phyloP scores from a whole-genome alignment of 30 jellyfish, hydroid and myxozoan species.

The Hydractinia symbiolongicarpus region DNA sequence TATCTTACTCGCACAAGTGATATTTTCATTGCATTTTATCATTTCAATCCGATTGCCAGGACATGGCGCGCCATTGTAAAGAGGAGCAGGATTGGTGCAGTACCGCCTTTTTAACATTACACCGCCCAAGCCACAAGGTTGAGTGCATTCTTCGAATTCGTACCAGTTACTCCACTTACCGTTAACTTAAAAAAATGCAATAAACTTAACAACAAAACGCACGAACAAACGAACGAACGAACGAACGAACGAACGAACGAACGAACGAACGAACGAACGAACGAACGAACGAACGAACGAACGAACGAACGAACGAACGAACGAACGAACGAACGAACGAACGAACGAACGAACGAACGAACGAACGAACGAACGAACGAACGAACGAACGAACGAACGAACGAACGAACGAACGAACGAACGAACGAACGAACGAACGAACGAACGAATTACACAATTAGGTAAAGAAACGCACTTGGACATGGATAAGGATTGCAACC shows the following conservation, averaged over 20 bases:
- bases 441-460: not conserved
- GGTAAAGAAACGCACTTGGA: slow-evolving; percentile 13
- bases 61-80: slow-evolving; percentile 6
- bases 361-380: not conserved
- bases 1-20: slow-evolving; percentile 8
- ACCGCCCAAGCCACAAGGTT: slow-evolving; percentile 24
- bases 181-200: not conserved
- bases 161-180: slow-evolving; percentile 14
- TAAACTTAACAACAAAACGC: not conserved
- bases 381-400: not conserved
- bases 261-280: not conserved
- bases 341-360: not conserved
- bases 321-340: not conserved
- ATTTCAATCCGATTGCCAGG: not conserved
- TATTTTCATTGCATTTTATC: slow-evolving; percentile 14
- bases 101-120: not conserved
- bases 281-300: not conserved
- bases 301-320: not conserved
- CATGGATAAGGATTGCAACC: slow-evolving; percentile 23
- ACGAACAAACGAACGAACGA: not conserved
- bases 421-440: not conserved
- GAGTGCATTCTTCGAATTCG: not conserved
- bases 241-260: not conserved
- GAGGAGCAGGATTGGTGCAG: slow-evolving; percentile 7
- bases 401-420: not conserved